Percentiles rank a stretch among this genome's conserved stretches.
These are phyloP conservation scores for Saturnia japonica DNA, from an alignment of 2,888 invertebrate species.

Conservation along the genomic window DNA sequence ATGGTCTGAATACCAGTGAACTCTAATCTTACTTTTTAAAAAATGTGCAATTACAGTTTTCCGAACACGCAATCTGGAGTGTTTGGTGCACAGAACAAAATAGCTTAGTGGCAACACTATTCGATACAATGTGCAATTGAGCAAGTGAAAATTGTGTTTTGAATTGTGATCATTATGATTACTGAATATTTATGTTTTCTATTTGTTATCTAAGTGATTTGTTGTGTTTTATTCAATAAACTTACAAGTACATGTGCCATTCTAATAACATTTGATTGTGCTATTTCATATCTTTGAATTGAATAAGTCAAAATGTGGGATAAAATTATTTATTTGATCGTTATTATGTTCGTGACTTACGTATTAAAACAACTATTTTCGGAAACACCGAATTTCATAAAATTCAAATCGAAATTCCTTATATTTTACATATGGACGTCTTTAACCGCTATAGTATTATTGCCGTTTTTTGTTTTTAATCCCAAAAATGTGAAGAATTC, in stretches of 20 bases:
- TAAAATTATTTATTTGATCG: constrained; percentile 65
- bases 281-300: neutral
- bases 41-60: no score
- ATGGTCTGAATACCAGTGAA: no score
- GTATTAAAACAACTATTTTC: constrained; percentile 75
- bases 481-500: constrained; percentile 80
- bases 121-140: no score
- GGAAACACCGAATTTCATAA: constrained; percentile 76
- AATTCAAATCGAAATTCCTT: constrained; percentile 77
- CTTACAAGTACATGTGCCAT: neutral
- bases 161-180: no score
- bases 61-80: no score
- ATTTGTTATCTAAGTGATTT: neutral
- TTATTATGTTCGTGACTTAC: constrained; percentile 65
- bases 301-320: constrained; percentile 60
- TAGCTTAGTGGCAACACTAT: no score
- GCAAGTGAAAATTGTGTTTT: neutral
- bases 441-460: constrained; percentile 63
- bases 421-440: constrained; percentile 74
- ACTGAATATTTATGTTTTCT: no score
- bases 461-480: constrained; percentile 76
- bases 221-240: constrained; percentile 1
- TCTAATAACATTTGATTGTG: neutral
- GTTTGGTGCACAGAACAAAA: no score
- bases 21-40: no score